phyloP scores from a whole-genome alignment of 92 coral and sea anemone genomes.

The Epizoanthus illoricatus region DNA sequence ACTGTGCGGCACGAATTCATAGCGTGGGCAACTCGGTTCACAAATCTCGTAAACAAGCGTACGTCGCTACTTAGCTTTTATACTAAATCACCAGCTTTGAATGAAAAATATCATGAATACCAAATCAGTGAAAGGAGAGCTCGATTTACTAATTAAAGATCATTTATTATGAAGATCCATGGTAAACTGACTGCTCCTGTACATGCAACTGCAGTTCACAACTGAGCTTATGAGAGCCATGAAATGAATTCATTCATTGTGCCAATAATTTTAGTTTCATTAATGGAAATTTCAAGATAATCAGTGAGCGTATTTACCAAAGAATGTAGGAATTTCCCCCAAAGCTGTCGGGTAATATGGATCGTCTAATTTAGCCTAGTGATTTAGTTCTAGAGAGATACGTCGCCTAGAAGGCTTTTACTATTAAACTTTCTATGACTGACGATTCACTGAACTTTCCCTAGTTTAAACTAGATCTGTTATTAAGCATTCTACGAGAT shows the following conservation, averaged over 20 bases:
- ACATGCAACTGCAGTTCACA: not conserved
- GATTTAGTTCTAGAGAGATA: too few relatives aligned
- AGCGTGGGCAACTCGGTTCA: too few relatives aligned
- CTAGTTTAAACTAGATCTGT: slow-evolving; percentile 27
- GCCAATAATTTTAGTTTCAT: not conserved
- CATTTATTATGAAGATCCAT: not conserved
- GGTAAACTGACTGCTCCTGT: not conserved
- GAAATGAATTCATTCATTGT: too few relatives aligned
- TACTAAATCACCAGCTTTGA: not conserved
- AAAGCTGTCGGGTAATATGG: too few relatives aligned
- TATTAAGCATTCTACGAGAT: slow-evolving; percentile 35
- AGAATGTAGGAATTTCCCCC: too few relatives aligned
- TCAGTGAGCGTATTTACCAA: not conserved
- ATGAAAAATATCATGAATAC: not conserved
- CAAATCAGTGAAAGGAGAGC: not conserved
- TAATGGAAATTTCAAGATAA: not conserved
- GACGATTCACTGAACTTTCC: slow-evolving; percentile 4
- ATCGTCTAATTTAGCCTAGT: too few relatives aligned
- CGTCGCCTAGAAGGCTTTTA: not conserved
- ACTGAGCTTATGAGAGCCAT: too few relatives aligned
- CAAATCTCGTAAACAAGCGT: too few relatives aligned
- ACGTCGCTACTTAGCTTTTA: too few relatives aligned
- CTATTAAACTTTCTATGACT: not conserved
- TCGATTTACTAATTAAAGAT: not conserved
- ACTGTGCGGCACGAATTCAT: too few relatives aligned